Base-by-base conservation (phyloP, 2,888 invertebrate genomes). In the Agapostemon virescens region DNA sequence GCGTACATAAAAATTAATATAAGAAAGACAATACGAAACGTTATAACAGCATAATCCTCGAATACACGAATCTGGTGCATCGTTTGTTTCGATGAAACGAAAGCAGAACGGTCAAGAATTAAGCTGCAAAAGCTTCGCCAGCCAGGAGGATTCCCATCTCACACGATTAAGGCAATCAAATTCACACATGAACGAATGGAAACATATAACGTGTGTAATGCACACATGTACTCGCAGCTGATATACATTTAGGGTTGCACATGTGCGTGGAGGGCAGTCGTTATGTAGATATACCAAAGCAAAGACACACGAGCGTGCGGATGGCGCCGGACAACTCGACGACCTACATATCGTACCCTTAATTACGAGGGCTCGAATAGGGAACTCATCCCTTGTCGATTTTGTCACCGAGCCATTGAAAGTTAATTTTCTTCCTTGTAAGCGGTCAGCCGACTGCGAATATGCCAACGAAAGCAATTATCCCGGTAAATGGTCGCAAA, bases 301-400 rank as follows among this genome's bases (percentile, higher is more conserved):
- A 26, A 58, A 45, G n/a, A 17, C 36, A 64, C 71, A 64, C 33
- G 66, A 64, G 61, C 63, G 58, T 33, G 38, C 79, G 61, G 38
- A 40, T 72, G 55, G 71, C 75, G 68, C 73, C 75, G 69, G 68
- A 76, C 74, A 68, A 69, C 69, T 77, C 64, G 80, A 80, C 72
- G 83, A 83, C 80, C 75, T 83, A 84, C 70, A 80, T 61, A 68
- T 77, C 64, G 70, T 74, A 75, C 75, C 74, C 77, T 80, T 80
- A 84, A 83, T 83, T 83, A 83, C 73, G 45, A 69, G 23, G 70
- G 55, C 38, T 42, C 49, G 66, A 64, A 79, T 74, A 77, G 75
- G 49, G 55, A 38, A 55, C 15, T 23, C 66, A 72, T 17, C 73
- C 49, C 49, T 55, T 72, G 79, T 61, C 64, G 74, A 83, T 82